These are phyloP conservation scores for Amphimallon solstitiale DNA, from an alignment of 2,888 invertebrate species.

Conservation along the genomic window DNA sequence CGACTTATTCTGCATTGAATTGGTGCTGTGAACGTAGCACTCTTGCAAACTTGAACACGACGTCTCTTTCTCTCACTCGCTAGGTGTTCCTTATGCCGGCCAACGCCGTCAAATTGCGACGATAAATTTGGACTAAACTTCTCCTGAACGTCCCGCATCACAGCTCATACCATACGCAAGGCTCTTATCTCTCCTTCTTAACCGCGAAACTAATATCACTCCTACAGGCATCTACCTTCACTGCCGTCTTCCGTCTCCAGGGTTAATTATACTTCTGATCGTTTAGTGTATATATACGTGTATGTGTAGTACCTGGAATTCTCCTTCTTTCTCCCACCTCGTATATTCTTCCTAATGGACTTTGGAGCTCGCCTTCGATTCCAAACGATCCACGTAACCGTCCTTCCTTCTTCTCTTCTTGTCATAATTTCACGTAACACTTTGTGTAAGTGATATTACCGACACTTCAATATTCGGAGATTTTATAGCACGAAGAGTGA, in stretches of 20 bases:
- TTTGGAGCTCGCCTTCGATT: constrained; percentile 25
- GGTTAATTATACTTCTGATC: constrained; percentile 62
- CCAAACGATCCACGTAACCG: constrained; percentile 28
- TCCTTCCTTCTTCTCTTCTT: constrained; percentile 21
- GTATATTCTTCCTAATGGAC: constrained; percentile 26
- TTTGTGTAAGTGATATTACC: constrained; percentile 34
- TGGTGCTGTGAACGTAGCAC: constrained; percentile 49
- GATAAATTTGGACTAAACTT: constrained; percentile 62
- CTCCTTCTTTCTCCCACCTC: constrained; percentile 14
- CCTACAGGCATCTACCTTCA: constrained; percentile 22
- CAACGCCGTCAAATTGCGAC: constrained; percentile 61
- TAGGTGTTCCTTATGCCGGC: constrained; percentile 51
- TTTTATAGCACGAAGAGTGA: constrained; percentile 31
- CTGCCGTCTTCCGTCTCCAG: constrained; percentile 38
- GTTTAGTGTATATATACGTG: constrained; percentile 51
- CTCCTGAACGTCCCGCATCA: constrained; percentile 59
- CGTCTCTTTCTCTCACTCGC: constrained; percentile 15
- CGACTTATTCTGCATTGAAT: constrained; percentile 57
- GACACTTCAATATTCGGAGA: constrained; percentile 34
- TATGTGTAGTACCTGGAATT: constrained; percentile 21
- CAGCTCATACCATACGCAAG: constrained; percentile 57
- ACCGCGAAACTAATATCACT: constrained; percentile 45
- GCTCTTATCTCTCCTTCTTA: constrained; percentile 55
- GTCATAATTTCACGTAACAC: constrained; percentile 30
- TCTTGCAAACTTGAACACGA: constrained; percentile 18